Percentiles rank a stretch among this genome's conserved stretches.
phyloP scores from a whole-genome alignment of 1,140 invertebrate genomes.

The Caenorhabditis briggsae region DNA sequence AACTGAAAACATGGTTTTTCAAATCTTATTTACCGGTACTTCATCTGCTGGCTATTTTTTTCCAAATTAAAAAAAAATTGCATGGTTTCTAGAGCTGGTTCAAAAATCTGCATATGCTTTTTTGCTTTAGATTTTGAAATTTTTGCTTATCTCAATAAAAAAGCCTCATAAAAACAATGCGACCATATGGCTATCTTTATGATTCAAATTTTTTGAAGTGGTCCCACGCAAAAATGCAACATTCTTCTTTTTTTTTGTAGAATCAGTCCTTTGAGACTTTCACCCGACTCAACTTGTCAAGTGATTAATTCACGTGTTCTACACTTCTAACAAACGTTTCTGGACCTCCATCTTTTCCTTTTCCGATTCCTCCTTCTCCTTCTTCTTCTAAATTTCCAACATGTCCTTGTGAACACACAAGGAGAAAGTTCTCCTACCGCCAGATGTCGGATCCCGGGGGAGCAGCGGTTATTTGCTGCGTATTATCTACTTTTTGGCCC shows the following conservation, averaged over 20 bases:
- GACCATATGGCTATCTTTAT: background rate
- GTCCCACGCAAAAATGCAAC: slow-evolving; percentile 5
- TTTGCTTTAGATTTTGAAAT: too few relatives aligned
- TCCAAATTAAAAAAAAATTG: too few relatives aligned
- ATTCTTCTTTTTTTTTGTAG: background rate
- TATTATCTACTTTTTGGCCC: slow-evolving; percentile 43
- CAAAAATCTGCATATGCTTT: background rate
- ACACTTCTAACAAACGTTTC: background rate
- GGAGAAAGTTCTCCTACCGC: slow-evolving; percentile 13
- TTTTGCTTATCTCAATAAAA: background rate
- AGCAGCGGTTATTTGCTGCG: slow-evolving; percentile 45
- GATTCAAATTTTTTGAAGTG: slow-evolving; percentile 13
- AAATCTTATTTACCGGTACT: too few relatives aligned
- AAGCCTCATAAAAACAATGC: background rate
- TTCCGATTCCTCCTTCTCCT: background rate
- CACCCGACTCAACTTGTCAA: slow-evolving; percentile 11
- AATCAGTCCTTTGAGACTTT: slow-evolving; percentile 35
- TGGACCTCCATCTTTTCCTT: background rate
- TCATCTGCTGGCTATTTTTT: too few relatives aligned
- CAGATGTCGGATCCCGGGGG: slow-evolving; percentile 50
- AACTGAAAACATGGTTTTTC: too few relatives aligned
- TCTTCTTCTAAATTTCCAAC: background rate
- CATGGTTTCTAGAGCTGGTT: slow-evolving; percentile 5
- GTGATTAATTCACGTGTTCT: slow-evolving; percentile 54
- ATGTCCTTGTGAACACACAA: slow-evolving; percentile 27